These are phyloP conservation scores for Synanceia verrucosa DNA, from an alignment of 2,797 vertebrate genomes.

Conservation along the genomic window DNA sequence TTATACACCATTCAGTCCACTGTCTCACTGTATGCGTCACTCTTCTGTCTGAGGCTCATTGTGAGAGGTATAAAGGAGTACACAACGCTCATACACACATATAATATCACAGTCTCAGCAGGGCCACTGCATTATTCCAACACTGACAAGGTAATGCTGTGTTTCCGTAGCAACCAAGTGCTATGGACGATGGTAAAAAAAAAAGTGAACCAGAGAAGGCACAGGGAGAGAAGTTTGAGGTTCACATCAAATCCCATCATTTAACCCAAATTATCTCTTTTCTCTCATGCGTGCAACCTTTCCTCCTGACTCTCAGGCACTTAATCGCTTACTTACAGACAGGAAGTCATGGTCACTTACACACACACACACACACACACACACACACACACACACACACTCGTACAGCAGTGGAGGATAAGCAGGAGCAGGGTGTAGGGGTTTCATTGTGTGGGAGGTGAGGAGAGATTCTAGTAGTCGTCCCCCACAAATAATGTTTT, in stretches of 20 bases:
- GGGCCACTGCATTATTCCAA: slow-evolving; percentile 35
- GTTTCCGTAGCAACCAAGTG: slow-evolving; percentile 63
- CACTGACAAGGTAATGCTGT: slow-evolving; percentile 42
- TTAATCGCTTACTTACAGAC: slow-evolving; percentile 27
- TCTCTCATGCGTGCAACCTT: slow-evolving; percentile 12
- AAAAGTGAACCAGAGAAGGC: slow-evolving; percentile 2
- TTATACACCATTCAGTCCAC: neutral
- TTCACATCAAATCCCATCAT: slow-evolving; percentile 36
- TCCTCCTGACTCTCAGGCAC: slow-evolving; percentile 14
- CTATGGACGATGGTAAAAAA: slow-evolving; percentile 10
- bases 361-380: slow-evolving; percentile 17
- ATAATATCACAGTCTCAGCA: slow-evolving; percentile 27
- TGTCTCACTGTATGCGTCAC: neutral
- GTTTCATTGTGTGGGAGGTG: slow-evolving; percentile 40
- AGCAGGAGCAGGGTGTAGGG: slow-evolving; percentile 38
- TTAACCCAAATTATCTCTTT: slow-evolving; percentile 45
- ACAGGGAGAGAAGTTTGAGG: slow-evolving; percentile 40
- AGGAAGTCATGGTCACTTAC: neutral
- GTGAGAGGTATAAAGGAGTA: neutral
- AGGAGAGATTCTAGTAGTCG: slow-evolving; percentile 1
- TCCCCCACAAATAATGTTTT: slow-evolving; percentile 22
- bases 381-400: slow-evolving; percentile 3
- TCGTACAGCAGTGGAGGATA: slow-evolving; percentile 34
- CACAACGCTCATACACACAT: slow-evolving; percentile 13
- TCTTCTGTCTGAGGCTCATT: slow-evolving; percentile 1